Conservation (phyloP, 92 coral and sea anemone genomes). For the Epizoanthus stellaris region DNA sequence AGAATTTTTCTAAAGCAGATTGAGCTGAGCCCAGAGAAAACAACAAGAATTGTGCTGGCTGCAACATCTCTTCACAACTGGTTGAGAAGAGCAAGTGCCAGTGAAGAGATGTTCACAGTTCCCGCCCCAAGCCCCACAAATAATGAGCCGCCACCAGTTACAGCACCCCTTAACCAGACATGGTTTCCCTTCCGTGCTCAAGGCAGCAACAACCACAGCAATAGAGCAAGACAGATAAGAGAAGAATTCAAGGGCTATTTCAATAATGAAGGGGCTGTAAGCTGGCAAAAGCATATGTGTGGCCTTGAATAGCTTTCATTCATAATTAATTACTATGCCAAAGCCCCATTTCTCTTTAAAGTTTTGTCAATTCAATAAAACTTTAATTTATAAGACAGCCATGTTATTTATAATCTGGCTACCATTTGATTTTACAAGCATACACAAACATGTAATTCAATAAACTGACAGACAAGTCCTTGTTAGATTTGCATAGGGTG, state of each 20-base stretch:
- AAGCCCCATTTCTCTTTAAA: background rate
- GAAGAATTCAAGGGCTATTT: constrained; percentile 5
- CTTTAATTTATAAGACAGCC: background rate
- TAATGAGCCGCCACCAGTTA: background rate
- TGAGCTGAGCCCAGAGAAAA: constrained; percentile 46
- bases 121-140: background rate
- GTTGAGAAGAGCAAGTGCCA: constrained; percentile 32
- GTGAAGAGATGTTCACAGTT: background rate
- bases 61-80: constrained; percentile 52
- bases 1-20: no score
- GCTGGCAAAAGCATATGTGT: background rate
- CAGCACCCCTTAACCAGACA: background rate
- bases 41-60: constrained; percentile 42
- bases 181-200: constrained; percentile 6
- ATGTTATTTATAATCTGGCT: background rate
- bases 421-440: background rate
- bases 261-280: constrained; percentile 5
- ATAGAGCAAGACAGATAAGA: background rate
- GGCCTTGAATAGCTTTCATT: constrained; percentile 1
- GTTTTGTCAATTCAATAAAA: background rate
- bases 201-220: constrained; percentile 13
- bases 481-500: no score
- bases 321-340: background rate
- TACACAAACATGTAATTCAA: no score
- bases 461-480: no score